Percentiles rank a stretch among this genome's conserved stretches.
Evolutionary conservation across 2,888 invertebrate genomes (phyloP).

Genomic region (Sylvicola cinctus): DNA sequence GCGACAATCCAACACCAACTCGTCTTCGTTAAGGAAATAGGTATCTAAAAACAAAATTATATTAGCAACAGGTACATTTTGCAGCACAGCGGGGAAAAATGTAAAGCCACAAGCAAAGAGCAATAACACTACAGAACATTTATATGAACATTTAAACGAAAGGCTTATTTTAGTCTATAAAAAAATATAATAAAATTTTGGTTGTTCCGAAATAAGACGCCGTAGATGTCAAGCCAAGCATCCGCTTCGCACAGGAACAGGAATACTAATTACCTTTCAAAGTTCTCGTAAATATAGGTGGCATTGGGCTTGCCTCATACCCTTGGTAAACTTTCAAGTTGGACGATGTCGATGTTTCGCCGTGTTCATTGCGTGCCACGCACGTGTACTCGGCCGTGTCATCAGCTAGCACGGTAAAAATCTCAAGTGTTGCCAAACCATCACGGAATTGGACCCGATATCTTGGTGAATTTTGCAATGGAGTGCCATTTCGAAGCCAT

Average conservation of each 20-base stretch:
- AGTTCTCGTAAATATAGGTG: constrained; percentile 52
- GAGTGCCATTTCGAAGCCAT: constrained; percentile 54
- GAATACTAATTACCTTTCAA: constrained; percentile 36
- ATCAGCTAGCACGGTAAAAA: constrained; percentile 38
- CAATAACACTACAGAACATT: not conserved
- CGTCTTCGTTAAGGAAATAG: constrained; percentile 49
- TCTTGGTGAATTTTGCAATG: constrained; percentile 31
- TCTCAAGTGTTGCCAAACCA: constrained; percentile 54
- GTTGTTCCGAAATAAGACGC: not conserved
- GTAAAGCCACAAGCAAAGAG: not conserved
- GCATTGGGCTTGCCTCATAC: constrained; percentile 44
- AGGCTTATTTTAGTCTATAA: too few relatives aligned
- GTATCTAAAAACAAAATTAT: constrained; percentile 32
- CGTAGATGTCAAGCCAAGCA: constrained; percentile 2
- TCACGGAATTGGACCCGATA: constrained; percentile 36
- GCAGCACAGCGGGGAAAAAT: not conserved
- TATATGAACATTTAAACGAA: constrained; percentile 2
- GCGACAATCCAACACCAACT: constrained; percentile 56
- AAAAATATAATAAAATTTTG: too few relatives aligned
- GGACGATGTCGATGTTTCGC: constrained; percentile 46
- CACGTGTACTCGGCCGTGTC: constrained; percentile 69
- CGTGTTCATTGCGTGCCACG: constrained; percentile 53
- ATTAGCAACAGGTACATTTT: not conserved
- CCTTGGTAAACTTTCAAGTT: constrained; percentile 52
- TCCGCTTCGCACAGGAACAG: not conserved